These are phyloP conservation scores for Cyprinella venusta DNA, from an alignment of 2,797 vertebrate species.

Conservation along the genomic window DNA sequence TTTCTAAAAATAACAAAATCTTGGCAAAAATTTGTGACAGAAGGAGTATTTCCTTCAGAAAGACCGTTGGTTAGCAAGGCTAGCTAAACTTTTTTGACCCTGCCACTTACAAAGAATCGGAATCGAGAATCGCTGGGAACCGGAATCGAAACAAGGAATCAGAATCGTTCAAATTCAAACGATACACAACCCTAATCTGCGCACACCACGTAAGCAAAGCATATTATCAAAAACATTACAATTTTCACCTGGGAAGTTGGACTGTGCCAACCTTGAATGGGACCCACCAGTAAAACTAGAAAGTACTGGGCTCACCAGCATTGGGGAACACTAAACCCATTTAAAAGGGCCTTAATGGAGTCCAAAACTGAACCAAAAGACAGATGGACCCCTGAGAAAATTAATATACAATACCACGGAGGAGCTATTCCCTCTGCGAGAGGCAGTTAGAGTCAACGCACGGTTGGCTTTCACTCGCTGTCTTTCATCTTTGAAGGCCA, in stretches of 20 bases:
- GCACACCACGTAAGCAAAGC: not conserved
- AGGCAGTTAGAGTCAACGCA: not conserved
- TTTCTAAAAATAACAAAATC: too few species aligned
- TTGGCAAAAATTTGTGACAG: too few species aligned
- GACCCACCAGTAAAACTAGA: not conserved
- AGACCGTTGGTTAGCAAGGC: too few species aligned
- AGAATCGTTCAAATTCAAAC: too few species aligned
- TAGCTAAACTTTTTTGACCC: too few species aligned
- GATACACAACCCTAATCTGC: too few species aligned
- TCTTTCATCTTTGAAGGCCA: constrained; percentile 50
- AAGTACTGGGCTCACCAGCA: not conserved
- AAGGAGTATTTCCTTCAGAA: too few species aligned
- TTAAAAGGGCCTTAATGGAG: not conserved
- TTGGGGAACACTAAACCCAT: not conserved
- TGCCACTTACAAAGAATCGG: too few species aligned
- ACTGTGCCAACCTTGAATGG: not conserved
- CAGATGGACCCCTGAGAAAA: constrained; percentile 53
- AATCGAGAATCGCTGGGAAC: too few species aligned
- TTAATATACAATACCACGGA: constrained; percentile 42
- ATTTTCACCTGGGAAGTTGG: not conserved
- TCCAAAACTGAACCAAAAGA: constrained; percentile 58
- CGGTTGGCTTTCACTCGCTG: constrained; percentile 25
- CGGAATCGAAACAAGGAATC: too few species aligned
- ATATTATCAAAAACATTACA: not conserved
- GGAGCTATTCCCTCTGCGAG: not conserved